Conservation (phyloP, 2,888 invertebrate genomes). For the Spodoptera picta region DNA sequence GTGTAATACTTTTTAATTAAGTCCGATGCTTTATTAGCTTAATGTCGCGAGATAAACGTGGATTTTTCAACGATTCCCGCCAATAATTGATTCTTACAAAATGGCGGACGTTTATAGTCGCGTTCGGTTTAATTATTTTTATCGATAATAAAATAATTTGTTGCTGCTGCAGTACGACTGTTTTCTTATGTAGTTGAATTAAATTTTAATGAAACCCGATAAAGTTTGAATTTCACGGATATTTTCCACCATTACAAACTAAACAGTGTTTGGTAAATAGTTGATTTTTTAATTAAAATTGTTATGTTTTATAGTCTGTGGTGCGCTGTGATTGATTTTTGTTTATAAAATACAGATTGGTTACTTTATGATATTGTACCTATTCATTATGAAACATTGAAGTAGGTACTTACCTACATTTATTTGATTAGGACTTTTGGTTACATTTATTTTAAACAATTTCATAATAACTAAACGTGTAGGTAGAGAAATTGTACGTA, state of each 20-base stretch:
- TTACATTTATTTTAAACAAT: too few relatives aligned
- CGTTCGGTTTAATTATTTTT: conserved; percentile 68
- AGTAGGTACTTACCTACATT: conserved; percentile 14
- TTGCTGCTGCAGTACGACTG: conserved; percentile 57
- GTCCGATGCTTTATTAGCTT: conserved; percentile 89
- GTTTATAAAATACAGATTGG: conserved; percentile 63
- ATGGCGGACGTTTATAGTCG: conserved; percentile 62
- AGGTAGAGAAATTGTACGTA: too few relatives aligned
- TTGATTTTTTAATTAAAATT: conserved; percentile 86
- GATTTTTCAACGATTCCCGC: conserved; percentile 71
- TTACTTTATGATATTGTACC: conserved; percentile 36
- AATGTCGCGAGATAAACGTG: conserved; percentile 79
- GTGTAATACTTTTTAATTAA: conserved; percentile 85
- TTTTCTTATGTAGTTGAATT: conserved; percentile 70
- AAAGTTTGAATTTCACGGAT: conserved; percentile 85
- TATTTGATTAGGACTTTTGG: conserved; percentile 18
- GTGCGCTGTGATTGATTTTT: conserved; percentile 76
- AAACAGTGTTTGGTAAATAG: conserved; percentile 86
- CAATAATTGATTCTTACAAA: conserved; percentile 70
- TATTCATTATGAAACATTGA: conserved; percentile 41
- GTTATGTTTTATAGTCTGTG: conserved; percentile 68
- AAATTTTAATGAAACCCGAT: conserved; percentile 81
- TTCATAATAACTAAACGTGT: too few relatives aligned
- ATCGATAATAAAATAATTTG: conserved; percentile 75
- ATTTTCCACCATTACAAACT: conserved; percentile 84